These are phyloP conservation scores for Psilopogon haemacephalus DNA, from an alignment of 2,113 vertebrate genomes.

Conservation along the genomic window DNA sequence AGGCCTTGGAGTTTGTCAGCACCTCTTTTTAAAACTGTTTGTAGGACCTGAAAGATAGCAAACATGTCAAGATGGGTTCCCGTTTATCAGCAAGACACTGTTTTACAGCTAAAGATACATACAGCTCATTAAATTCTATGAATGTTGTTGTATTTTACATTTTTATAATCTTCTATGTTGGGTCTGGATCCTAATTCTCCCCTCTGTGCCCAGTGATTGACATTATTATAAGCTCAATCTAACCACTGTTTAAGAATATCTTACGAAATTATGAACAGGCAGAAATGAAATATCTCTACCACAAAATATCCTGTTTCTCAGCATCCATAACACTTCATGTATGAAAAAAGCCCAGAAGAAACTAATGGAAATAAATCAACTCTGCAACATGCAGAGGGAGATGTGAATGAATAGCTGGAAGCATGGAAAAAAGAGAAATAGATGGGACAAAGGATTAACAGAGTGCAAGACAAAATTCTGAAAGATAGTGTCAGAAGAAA, in stretches of 20 bases:
- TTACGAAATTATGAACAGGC: neutral
- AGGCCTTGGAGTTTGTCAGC: neutral
- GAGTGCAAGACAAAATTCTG: neutral
- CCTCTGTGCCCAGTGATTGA: neutral
- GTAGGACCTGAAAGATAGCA: neutral
- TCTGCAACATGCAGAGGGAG: neutral
- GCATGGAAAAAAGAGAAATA: neutral
- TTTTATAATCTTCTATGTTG: neutral
- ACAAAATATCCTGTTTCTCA: neutral
- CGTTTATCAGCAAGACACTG: neutral
- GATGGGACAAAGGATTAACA: neutral
- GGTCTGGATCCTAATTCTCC: neutral
- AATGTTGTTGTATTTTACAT: neutral
- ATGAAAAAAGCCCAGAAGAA: rapidly evolving
- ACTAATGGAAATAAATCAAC: neutral
- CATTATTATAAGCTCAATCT: neutral
- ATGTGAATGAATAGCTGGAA: neutral
- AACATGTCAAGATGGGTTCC: neutral
- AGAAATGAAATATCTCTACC: neutral
- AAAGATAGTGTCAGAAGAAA: neutral
- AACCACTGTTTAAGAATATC: neutral
- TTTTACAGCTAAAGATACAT: neutral
- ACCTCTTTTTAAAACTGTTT: neutral
- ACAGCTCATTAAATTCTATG: neutral
- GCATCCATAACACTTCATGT: neutral